A percentile compares a stretch with the other conserved stretches of the same genome.
These are phyloP conservation scores for Cryptomyrus ogoouensis DNA, from an alignment of 2,113 vertebrate species.

Conservation along the genomic window DNA sequence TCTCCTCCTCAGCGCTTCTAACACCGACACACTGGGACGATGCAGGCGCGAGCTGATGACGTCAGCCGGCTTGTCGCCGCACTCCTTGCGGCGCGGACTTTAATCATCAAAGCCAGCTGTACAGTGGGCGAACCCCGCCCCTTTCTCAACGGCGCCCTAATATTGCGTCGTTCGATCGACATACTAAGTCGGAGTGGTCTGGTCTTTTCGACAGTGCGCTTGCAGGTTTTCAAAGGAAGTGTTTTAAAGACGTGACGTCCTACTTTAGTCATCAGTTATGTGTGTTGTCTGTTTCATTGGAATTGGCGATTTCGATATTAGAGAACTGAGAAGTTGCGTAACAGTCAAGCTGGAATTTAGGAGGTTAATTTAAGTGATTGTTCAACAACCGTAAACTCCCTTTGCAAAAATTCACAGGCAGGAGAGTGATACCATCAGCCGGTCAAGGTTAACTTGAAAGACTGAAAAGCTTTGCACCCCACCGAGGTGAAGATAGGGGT, in stretches of 20 bases:
- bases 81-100: not conserved
- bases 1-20: slow-evolving; percentile 19
- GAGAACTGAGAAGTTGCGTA: not conserved
- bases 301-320: not conserved
- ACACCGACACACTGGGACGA: slow-evolving; percentile 21
- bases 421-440: not conserved
- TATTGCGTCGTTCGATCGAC: not conserved
- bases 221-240: not conserved
- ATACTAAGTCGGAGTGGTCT: not conserved
- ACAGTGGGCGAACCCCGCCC: not conserved
- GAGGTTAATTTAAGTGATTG: not conserved
- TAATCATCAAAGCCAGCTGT: slow-evolving; percentile 12
- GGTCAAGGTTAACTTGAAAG: not conserved
- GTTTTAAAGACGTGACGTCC: not conserved
- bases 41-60: slow-evolving; percentile 8
- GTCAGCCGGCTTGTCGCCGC: slow-evolving; percentile 3
- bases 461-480: not conserved
- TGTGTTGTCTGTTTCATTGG: not conserved
- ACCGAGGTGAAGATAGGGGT: not conserved
- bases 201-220: not conserved
- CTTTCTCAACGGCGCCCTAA: not conserved
- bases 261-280: not conserved
- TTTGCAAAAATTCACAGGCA: not conserved
- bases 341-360: not conserved
- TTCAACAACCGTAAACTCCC: not conserved